Evolutionary conservation across 30 jellyfish, hydroid and myxozoan genomes (phyloP), one percentile per base, ranked within the genome.

Genomic region (Chrysaora quinquecirrha): DNA sequence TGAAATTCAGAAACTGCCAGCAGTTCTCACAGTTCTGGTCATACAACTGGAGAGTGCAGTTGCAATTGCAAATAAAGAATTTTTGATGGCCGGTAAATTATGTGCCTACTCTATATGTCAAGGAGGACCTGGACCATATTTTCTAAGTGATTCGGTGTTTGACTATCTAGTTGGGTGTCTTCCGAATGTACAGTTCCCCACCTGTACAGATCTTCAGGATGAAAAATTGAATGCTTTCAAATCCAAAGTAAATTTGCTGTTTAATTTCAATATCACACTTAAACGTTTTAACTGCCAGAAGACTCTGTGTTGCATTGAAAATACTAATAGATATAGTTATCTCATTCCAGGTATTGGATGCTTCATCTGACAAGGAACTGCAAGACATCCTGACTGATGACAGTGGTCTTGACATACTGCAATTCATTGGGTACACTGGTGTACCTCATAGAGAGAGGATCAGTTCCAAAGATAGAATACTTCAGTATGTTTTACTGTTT

Each of bases 51-150:
- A 54, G 24, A 54, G 69, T 54, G 18, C 69, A 54, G 24, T 54
- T 28, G 69, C 69, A 7, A 54, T 54, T 3, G 69, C 69, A 54
- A 54, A 16, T 28, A 31, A 54, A 7, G 69, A 54, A 54, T 54
- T 7, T 54, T n/a, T 31, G 24, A n/a, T 54, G 69, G 69, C 69
- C 24, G 69, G 30, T n/a, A 31, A 54, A 14, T 14, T 54, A 14
- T 54, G 69, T 54, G 69, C 69, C 69, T 54, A 28, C 30, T 54
- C 69, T 3, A 6, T 54, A 31, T 28, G 30, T 3, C 77, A 64
- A 24, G 77, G 50, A 24, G 77, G 77, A 31, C 77, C 77, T n/a
- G 77, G 43, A 27, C 77, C 77, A 9, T 18, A 31, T 47, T 64
- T 64, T 18, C 31, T 64, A 24, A 0, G 50, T 11, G 19, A 18